Evolutionary conservation across 2,113 vertebrate genomes (phyloP).

Genomic region (Chlorodrepanis virens): DNA sequence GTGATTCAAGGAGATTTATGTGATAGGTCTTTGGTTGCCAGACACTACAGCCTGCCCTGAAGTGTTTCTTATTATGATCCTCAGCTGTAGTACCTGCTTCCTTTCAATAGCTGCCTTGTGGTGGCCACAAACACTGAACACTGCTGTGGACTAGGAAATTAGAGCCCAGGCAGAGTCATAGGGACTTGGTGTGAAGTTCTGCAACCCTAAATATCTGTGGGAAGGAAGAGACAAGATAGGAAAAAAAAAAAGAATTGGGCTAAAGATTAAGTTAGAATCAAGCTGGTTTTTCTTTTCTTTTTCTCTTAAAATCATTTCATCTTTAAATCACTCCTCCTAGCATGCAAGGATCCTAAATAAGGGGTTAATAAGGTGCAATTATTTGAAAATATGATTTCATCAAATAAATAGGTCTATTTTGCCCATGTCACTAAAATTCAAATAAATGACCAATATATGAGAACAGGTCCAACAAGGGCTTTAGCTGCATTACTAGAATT

Average conservation of each 20-base stretch:
- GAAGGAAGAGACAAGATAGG: slow-evolving; percentile 67
- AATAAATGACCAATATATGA: background rate
- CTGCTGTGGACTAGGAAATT: slow-evolving; percentile 66
- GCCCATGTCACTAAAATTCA: background rate
- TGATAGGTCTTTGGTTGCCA: background rate
- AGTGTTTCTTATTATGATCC: slow-evolving; percentile 25
- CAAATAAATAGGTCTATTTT: background rate
- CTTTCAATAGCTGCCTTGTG: slow-evolving; percentile 67
- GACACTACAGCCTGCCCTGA: slow-evolving; percentile 61
- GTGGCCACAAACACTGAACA: slow-evolving; percentile 66
- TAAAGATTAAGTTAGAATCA: slow-evolving; percentile 53
- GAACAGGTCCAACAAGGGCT: background rate
- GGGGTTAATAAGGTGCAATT: background rate
- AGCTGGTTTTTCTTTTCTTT: background rate
- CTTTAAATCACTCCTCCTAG: slow-evolving; percentile 36
- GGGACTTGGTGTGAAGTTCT: slow-evolving; percentile 66
- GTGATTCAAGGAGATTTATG: background rate
- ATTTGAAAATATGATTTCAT: background rate
- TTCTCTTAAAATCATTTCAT: background rate
- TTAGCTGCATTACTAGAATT: background rate
- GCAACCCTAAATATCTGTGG: slow-evolving; percentile 67
- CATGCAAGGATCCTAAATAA: slow-evolving; percentile 45
- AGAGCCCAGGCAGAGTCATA: slow-evolving; percentile 64
- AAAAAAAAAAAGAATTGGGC: slow-evolving; percentile 60
- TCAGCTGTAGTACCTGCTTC: slow-evolving; percentile 67